These are phyloP conservation scores for Parapsyche elsis DNA, from an alignment of 1,140 invertebrate species.

Conservation along the genomic window DNA sequence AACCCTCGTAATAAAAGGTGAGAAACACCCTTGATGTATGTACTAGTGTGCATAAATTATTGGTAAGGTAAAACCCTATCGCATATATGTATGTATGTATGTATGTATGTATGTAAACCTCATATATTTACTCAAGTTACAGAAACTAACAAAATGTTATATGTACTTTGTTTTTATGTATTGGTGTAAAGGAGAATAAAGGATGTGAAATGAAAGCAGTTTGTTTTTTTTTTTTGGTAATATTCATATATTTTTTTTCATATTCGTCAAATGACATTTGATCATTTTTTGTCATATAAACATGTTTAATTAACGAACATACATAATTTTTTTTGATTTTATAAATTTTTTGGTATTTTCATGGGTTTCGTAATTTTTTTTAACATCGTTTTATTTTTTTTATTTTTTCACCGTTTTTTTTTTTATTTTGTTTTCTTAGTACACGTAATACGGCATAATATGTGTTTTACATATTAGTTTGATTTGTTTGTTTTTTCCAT, in stretches of 20 bases:
- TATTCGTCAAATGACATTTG: constrained; percentile 27
- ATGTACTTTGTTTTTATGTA: no score
- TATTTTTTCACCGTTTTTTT: constrained; percentile 16
- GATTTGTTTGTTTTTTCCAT: constrained; percentile 23
- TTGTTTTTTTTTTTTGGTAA: constrained; percentile 13
- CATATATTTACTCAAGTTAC: no score
- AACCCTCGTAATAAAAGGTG: no score
- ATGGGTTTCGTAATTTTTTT: constrained; percentile 8
- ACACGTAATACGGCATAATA: neutral
- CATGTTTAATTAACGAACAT: constrained; percentile 5
- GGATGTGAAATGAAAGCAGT: constrained; percentile 2
- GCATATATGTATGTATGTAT: no score
- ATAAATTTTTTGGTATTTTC: constrained; percentile 33
- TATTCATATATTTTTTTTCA: constrained; percentile 41
- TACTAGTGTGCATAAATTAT: no score
- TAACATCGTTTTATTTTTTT: constrained; percentile 9
- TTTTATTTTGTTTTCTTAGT: neutral
- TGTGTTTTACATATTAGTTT: neutral
- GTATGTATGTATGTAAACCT: no score
- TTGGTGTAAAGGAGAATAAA: no score
- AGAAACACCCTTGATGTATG: no score
- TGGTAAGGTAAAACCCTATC: no score
- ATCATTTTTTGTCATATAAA: constrained; percentile 27
- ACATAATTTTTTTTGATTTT: constrained; percentile 33
- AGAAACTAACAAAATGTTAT: no score